These are phyloP conservation scores for Ailuropoda melanoleuca DNA, from an alignment of 2,113 vertebrate species.

Conservation along the genomic window DNA sequence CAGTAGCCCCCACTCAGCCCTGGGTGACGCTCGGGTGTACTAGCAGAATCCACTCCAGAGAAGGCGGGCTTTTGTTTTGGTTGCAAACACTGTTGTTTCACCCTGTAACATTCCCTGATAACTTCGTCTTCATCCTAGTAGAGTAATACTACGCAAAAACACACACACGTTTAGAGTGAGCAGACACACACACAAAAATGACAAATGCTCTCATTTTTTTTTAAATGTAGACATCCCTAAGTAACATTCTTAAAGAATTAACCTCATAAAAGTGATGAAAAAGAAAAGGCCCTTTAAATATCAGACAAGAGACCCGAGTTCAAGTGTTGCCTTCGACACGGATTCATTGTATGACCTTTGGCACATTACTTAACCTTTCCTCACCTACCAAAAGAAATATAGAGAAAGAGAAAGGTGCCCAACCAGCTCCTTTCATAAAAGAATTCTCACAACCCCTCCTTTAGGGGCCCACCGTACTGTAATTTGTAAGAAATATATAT, in stretches of 20 bases:
- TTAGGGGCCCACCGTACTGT: not conserved
- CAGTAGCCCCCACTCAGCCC: not conserved
- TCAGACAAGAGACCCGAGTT: not conserved
- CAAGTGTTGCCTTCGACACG: not conserved
- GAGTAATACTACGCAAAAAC: not conserved
- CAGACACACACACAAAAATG: not conserved
- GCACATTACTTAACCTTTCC: not conserved
- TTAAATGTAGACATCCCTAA: not conserved
- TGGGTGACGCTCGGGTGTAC: fast-evolving
- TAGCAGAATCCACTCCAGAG: not conserved
- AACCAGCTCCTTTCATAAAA: not conserved
- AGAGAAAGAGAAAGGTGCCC: not conserved
- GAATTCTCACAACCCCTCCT: not conserved
- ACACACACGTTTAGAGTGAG: not conserved
- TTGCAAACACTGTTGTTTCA: not conserved
- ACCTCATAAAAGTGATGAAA: not conserved
- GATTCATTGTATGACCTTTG: not conserved
- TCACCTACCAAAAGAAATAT: not conserved
- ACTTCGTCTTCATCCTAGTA: not conserved
- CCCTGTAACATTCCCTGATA: not conserved
- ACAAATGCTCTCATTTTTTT: not conserved
- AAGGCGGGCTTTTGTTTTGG: not conserved
- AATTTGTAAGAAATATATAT: not conserved
- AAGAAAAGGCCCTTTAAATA: not conserved
- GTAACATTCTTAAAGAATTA: slow-evolving; percentile 4